Percentiles rank a stretch among this genome's conserved stretches.
Conservation (phyloP, 2,888 invertebrate species). For the Drosophila longiperda region DNA sequence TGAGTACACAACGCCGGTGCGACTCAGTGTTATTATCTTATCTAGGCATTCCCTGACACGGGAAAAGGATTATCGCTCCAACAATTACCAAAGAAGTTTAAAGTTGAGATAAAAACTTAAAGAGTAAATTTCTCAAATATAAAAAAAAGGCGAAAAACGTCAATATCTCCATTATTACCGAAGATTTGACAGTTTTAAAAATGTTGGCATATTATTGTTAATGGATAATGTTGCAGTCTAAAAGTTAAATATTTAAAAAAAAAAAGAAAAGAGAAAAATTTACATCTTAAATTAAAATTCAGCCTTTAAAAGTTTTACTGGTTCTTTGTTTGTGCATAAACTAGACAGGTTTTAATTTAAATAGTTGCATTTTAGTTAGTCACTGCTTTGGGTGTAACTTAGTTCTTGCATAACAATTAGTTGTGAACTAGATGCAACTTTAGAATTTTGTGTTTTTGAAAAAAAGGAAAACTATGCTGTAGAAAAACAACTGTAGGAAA, state of each 20-base stretch:
- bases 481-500: not conserved
- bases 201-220: not conserved
- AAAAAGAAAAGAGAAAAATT: conserved; percentile 19
- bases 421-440: not conserved
- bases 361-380: conserved; percentile 49
- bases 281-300: conserved; percentile 6
- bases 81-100: no score
- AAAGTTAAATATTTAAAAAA: not conserved
- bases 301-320: conserved; percentile 58
- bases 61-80: no score
- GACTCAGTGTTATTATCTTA: no score
- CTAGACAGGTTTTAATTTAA: conserved; percentile 61
- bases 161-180: no score
- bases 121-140: no score
- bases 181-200: no score
- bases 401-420: conserved; percentile 20
- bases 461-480: not conserved
- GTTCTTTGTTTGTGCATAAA: conserved; percentile 49
- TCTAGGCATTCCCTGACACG: no score
- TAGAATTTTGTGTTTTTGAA: not conserved
- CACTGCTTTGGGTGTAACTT: conserved; percentile 16
- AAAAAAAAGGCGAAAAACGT: no score
- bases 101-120: no score
- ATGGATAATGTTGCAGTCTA: not conserved
- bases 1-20: no score